A percentile compares a stretch with the other conserved stretches of the same genome.
Evolutionary conservation across 2,888 invertebrate species (phyloP).

Genomic region (Epicampocera succincta): DNA sequence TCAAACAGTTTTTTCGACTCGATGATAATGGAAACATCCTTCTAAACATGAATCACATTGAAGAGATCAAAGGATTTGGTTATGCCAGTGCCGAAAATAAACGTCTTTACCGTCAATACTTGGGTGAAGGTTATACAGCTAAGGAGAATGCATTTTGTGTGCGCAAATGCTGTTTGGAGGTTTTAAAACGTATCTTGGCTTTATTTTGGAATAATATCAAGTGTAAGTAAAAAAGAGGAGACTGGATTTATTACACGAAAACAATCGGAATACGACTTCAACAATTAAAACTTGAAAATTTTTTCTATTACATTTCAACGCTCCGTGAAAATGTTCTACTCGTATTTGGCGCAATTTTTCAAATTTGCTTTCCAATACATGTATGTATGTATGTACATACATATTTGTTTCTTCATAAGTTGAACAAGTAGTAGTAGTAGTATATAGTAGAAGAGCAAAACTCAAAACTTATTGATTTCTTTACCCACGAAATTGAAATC

Average conservation of each 20-base stretch:
- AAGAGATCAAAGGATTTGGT: constrained; percentile 77
- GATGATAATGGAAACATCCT: constrained; percentile 81
- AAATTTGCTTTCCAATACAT: too few relatives aligned
- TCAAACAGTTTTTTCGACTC: constrained; percentile 81
- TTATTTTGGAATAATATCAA: constrained; percentile 74
- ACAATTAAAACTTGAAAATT: too few relatives aligned
- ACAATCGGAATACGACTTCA: background rate
- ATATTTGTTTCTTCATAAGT: too few relatives aligned
- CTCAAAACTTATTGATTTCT: too few relatives aligned
- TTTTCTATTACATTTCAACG: too few relatives aligned
- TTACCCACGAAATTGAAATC: too few relatives aligned
- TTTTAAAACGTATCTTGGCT: constrained; percentile 73
- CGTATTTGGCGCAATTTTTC: too few relatives aligned
- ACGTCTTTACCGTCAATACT: constrained; percentile 75
- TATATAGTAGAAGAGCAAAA: too few relatives aligned
- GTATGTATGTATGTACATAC: too few relatives aligned
- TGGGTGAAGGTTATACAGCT: constrained; percentile 74
- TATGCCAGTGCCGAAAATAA: constrained; percentile 73
- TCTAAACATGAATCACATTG: constrained; percentile 78
- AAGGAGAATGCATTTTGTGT: constrained; percentile 74
- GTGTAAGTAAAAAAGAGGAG: constrained; percentile 75
- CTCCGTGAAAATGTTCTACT: too few relatives aligned
- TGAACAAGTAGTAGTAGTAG: too few relatives aligned
- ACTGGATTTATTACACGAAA: background rate
- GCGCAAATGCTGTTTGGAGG: constrained; percentile 71